Evolutionary conservation across 2,113 vertebrate species (phyloP), one percentile per base, ranked within the genome.

Genomic region (Daboia siamensis): DNA sequence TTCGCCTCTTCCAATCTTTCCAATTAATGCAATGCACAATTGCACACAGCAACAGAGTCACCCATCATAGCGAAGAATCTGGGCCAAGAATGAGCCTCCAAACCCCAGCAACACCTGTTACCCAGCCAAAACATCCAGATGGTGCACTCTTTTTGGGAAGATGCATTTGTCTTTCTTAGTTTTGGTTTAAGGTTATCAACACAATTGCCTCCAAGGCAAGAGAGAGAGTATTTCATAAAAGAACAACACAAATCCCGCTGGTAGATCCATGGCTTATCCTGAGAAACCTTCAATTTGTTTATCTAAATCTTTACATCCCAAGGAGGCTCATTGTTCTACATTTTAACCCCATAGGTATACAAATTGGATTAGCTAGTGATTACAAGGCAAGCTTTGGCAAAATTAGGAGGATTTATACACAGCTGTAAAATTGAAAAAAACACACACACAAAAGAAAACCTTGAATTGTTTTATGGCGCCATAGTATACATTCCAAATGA

Each of bases 101-200:
- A 97, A 93, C 97, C 98, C 97, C 98, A 96, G 94, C 98, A 98
- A 97, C 98, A 98, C 98, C 97, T 98, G 97, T 97, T 98, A 98
- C 95, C 96, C 97, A 97, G 96, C 97, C 91, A 96, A 96, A 97
- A 92, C 64, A 86, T 97, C 98, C 98, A 98, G 98, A 98, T 98
- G 98, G 97, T 95, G 92, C 92, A 93, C 95, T 96, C 95, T 97
- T 97, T 97, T 96, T 92, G 93, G 96, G 86, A 69, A 96, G 95
- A 97, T 96, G 96, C 97, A 97, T 97, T 96, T 96, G 91, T 97
- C 96, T 97, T 93, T 97, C 95, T 97, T 96, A 92, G 91, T 96
- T 97, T 93, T 94, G 64, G 91, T 96, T 97, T 98, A 97, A 98
- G 97, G 97, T 98, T 96, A 97, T 95, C 97, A 96, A 94, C 87